Conservation (phyloP, 1,140 invertebrate species). For the Zaprionus taronus region DNA sequence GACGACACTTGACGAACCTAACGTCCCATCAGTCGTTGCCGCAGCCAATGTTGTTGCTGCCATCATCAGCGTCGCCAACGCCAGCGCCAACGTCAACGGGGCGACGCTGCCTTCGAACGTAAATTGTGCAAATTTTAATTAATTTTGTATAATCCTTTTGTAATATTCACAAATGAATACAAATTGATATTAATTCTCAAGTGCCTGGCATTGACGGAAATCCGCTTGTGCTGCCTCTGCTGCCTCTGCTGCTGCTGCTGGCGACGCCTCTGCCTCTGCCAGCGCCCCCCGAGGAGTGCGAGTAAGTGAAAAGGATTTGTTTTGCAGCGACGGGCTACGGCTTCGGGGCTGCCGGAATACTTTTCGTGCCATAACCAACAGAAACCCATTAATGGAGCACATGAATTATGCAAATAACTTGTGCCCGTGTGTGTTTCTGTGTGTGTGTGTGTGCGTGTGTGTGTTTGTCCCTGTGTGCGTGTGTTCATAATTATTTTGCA, state of each 20-base stretch:
- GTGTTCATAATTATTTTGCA: slow-evolving; percentile 26
- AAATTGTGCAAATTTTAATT: slow-evolving; percentile 78
- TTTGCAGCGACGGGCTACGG: not conserved
- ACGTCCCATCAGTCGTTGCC: slow-evolving; percentile 6
- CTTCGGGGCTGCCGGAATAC: slow-evolving; percentile 4
- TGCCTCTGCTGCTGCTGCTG: not conserved
- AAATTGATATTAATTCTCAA: slow-evolving; percentile 82
- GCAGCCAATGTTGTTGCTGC: not conserved
- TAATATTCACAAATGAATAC: slow-evolving; percentile 82
- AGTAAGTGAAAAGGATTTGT: slow-evolving; percentile 51
- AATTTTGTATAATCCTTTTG: slow-evolving; percentile 81
- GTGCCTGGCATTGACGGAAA: slow-evolving; percentile 64
- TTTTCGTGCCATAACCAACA: slow-evolving; percentile 18
- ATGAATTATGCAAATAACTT: slow-evolving; percentile 76
- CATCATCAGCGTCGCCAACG: not conserved
- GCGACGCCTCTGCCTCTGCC: no score
- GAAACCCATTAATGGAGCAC: slow-evolving; percentile 45
- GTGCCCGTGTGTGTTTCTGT: not conserved
- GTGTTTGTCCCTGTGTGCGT: not conserved
- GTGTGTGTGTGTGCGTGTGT: not conserved
- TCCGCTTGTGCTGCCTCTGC: slow-evolving; percentile 31
- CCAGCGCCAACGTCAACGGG: not conserved
- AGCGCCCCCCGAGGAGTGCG: not conserved
- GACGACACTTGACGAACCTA: slow-evolving; percentile 12
- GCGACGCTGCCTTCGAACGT: slow-evolving; percentile 23